A percentile compares a stretch with the other conserved stretches of the same genome.
Conservation (phyloP, 2,113 vertebrate species). For the Crotalus helleri region DNA sequence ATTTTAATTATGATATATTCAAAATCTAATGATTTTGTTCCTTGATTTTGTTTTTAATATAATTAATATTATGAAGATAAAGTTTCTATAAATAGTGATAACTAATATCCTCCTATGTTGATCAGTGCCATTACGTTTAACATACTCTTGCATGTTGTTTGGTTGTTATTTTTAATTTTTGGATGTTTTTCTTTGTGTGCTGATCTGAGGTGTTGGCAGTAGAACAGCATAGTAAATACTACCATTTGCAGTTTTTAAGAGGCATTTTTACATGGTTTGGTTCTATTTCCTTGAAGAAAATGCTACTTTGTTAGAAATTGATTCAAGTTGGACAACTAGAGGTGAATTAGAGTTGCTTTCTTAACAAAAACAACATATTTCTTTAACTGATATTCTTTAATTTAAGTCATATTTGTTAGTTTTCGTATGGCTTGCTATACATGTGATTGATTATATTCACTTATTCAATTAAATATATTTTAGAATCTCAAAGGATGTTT, state of each 20-base stretch:
- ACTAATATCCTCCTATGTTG: background rate
- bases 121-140: background rate
- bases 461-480: background rate
- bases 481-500: background rate
- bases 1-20: constrained; percentile 3
- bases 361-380: background rate
- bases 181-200: background rate
- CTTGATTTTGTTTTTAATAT: background rate
- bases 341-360: background rate
- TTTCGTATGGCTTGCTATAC: background rate
- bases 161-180: background rate
- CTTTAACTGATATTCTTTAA: background rate
- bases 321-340: background rate
- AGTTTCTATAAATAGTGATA: background rate
- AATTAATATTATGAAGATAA: background rate
- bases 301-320: background rate
- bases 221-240: background rate
- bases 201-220: background rate
- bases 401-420: background rate
- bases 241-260: constrained; percentile 22
- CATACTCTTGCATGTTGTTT: background rate
- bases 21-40: background rate
- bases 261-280: constrained; percentile 21
- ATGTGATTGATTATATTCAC: background rate
- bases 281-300: background rate